Base-by-base conservation (phyloP, 2,888 invertebrate genomes). In the Eupithecia centaureata region DNA sequence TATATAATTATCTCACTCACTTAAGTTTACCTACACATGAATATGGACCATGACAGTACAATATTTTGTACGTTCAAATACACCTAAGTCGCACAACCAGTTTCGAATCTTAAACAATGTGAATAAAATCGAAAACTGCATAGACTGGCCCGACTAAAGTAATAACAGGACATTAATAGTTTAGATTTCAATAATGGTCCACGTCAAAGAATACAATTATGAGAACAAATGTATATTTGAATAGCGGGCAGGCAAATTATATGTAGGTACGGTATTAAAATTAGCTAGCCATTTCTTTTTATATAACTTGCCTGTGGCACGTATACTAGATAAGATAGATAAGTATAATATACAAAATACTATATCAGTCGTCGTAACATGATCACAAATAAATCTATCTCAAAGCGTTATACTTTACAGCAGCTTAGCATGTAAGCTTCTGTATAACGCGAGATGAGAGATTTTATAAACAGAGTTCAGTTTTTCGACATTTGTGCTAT, bases 291-390 rank as follows among this genome's bases (percentile, higher is more conserved):
- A 35, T 62, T 62, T 18, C 18, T 30, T 61, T 28, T 30, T 63
- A 64, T 51, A 52, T 59, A 63, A 60, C 57, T 61, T 60, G 56
- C 57, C 60, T 51, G 56, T 57, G 25, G 35, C 35, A 65, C 76
- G 65, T 79, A 78, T 82, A 80, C 82, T 79, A 76, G 78, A 78
- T 80, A 80, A 54, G 61, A 61, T 42, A 42, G 42, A 28, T 56
- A n/a, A n/a, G 54, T 28, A 68, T 61, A 88, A 88, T 88, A 87
- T 87, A 89, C 86, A 89, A 89, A 86, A 88, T 85, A 85, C 75
- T 82, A 65, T 78, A 82, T 89, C 87, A 89, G 88, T 90, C 90
- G 80, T 86, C 82, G 51, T 68, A 68, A 65, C 67, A 67, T 62
- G 61, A 68, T 78, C 75, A 79, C 78, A 73, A 75, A 71, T 65